Evolutionary conservation across 2,113 vertebrate genomes (phyloP), one percentile per base, ranked within the genome.

Genomic region (Vulpes vulpes): DNA sequence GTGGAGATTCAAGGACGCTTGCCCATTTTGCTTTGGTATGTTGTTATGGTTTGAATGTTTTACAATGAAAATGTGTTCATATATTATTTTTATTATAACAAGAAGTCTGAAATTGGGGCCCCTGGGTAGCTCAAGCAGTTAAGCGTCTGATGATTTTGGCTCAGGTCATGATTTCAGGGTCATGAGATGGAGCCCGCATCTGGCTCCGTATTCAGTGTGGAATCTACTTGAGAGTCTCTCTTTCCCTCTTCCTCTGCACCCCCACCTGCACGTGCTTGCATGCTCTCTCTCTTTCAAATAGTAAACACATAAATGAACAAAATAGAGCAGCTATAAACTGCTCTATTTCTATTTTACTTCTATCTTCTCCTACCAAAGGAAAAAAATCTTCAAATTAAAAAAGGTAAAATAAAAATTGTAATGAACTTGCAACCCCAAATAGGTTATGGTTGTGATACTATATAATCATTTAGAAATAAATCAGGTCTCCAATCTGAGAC

Each of bases 391-490:
- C 14, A 92, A 89, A 35, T 69, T 38, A 38, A 74, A 84, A 32
- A 89, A 74, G 81, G 35, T 57, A 60, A 79, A 85, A 23, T 65
- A 14, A 59, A 94, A 55, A 79, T 35, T 38, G 1, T 84, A 51
- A 92, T 74, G 81, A 89, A 92, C 16, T 57, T 84, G 22, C 83
- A 92, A 89, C 22, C 65, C 62, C 8, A 84, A 92, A 23, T 30
- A 93, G 8, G n/a, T 60, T 14, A n/a, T 43, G 19, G 25, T 76
- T 38, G 23, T 76, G n/a, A 67, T 0, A 38, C 30, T 60, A 8
- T 19, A 69, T 11, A 12, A n/a, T 3, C n/a, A 88, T 20, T 93
- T 69, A 76, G 22, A 67, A 95, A 91, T 55, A 69, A 82, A 62
- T 25, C 60, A 82, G 53, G 51, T 43, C 38, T 82, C 81, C 14